Base-by-base conservation (phyloP, 1,140 invertebrate species). In the Drosophila azteca region DNA sequence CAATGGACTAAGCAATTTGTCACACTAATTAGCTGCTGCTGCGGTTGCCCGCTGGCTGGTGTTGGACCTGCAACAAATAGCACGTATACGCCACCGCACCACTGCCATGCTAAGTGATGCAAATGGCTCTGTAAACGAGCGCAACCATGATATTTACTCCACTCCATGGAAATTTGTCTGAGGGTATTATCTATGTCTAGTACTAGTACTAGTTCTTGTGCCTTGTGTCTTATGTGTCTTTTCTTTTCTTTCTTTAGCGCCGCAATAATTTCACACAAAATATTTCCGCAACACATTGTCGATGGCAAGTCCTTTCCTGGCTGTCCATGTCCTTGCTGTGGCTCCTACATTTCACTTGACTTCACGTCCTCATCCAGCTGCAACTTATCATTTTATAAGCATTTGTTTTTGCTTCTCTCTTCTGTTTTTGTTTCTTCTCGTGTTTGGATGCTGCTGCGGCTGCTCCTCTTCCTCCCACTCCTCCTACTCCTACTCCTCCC, bases 301-400 rank as follows among this genome's bases (percentile, higher is more conserved):
- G 63, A 70, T 85, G 82, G 79, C 80, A 75, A 62, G 55, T 62
- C 70, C 61, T 73, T 54, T 63, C 35, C 54, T 51, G 49, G 6
- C 54, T 20, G 8, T 58, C 22, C 48, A 58, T 22, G 58, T 62
- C 43, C 57, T 45, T 13, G 55, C 71, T 53, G 60, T 58, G 65
- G 44, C 82, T 60, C 51, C 54, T 70, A 68, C 79, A 82, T 88
- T 88, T 87, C 74, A 85, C 81, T 85, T 88, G 81, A 87, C 82
- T 87, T 88, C 65, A 52, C 72, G 70, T 77, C 51, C 69, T 87
- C 64, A 69, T 65, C 72, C 65, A 66, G 60, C 63, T 57, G 66
- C 61, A 85, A 85, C 82, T 85, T 85, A 88, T 85, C 82, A 85
- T 82, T 85, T 78, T 82, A 78, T 88, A 85, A 88, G 83, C 78